Conservation (phyloP, 2,797 vertebrate genomes). For the Sebastolobus alascanus region DNA sequence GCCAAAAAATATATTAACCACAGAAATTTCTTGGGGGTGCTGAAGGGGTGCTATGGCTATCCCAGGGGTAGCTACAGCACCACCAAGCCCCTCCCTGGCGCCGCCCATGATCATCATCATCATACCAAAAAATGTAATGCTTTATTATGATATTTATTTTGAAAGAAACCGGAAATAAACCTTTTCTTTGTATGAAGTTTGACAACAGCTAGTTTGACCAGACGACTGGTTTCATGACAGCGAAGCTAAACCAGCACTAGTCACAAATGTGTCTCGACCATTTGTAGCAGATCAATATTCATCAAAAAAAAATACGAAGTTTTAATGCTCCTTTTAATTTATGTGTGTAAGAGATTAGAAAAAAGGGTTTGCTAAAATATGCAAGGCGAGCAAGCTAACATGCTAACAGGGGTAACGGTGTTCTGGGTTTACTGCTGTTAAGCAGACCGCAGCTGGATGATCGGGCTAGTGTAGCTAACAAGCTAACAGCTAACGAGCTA, state of each 20-base stretch:
- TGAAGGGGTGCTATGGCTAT: too few species aligned
- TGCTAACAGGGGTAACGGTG: constrained; percentile 34
- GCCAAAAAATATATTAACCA: too few species aligned
- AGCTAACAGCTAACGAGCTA: constrained; percentile 22
- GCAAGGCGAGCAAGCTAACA: constrained; percentile 1
- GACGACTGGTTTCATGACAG: constrained; percentile 6
- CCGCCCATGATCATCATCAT: not conserved
- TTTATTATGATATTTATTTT: constrained; percentile 40
- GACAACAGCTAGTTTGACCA: not conserved
- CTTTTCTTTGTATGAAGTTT: not conserved
- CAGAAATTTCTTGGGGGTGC: too few species aligned
- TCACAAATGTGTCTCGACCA: constrained; percentile 11
- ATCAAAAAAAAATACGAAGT: not conserved
- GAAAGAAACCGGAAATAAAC: constrained; percentile 42
- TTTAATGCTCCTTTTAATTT: not conserved
- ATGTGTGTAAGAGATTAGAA: not conserved
- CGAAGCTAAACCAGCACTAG: not conserved
- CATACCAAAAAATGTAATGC: not conserved
- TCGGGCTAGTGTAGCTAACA: constrained; percentile 22
- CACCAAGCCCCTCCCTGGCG: too few species aligned
- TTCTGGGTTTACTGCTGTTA: constrained; percentile 29
- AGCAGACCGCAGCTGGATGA: constrained; percentile 51
- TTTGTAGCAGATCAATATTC: not conserved
- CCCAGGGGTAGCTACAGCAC: too few species aligned
- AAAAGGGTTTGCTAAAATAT: not conserved